Evolutionary conservation across 1,140 invertebrate species (phyloP).

Genomic region (Drosophila arawakana): DNA sequence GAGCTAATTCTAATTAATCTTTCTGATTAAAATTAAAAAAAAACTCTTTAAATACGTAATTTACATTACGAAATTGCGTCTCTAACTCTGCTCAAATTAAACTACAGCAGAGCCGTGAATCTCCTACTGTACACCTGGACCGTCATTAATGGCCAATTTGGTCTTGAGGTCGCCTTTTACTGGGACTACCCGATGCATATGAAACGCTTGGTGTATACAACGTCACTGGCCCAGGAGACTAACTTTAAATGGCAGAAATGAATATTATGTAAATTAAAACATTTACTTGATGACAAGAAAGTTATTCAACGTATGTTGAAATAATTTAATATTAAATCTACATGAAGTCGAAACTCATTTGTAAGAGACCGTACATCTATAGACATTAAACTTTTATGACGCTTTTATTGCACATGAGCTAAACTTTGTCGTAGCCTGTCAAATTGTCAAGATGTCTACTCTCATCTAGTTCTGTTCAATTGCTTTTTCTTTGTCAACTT

Average conservation of each 20-base stretch:
- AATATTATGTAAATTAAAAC: background rate
- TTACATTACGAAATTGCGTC: background rate
- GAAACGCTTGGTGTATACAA: conserved; percentile 16
- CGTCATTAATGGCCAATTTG: conserved; percentile 26
- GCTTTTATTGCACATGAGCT: conserved; percentile 67
- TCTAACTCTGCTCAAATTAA: conserved; percentile 53
- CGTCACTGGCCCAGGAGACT: conserved; percentile 23
- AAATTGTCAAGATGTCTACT: conserved; percentile 7
- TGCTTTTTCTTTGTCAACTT: conserved; percentile 31
- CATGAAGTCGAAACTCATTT: conserved; percentile 64
- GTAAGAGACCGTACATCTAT: conserved; percentile 68
- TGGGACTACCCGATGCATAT: conserved; percentile 43
- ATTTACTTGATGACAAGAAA: conserved; percentile 8
- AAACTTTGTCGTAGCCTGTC: conserved; percentile 12
- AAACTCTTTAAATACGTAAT: no score
- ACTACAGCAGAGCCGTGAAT: conserved; percentile 2
- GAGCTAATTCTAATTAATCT: no score
- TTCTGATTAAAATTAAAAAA: no score
- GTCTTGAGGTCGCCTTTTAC: conserved; percentile 41
- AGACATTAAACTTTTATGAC: conserved; percentile 79
- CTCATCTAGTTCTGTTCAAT: conserved; percentile 63
- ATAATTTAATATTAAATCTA: conserved; percentile 11
- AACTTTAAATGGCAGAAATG: conserved; percentile 40
- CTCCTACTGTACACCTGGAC: background rate
- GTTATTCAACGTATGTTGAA: conserved; percentile 1